These are phyloP conservation scores for Masticophis lateralis DNA, from an alignment of 2,797 vertebrate genomes.

Conservation along the genomic window DNA sequence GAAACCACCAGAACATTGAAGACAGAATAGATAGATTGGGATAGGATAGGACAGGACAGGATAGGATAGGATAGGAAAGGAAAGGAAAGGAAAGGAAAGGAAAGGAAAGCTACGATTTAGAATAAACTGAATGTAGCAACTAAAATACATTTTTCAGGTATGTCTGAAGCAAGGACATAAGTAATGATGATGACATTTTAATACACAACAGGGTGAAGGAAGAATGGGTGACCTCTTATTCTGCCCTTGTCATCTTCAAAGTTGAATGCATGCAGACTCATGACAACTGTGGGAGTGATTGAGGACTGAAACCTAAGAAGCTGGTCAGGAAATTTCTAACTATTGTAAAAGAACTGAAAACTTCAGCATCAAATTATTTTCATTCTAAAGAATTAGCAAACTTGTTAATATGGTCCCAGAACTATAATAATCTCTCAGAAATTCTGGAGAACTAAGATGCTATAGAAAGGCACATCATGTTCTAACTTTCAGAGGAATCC, in stretches of 20 bases:
- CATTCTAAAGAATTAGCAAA: background rate
- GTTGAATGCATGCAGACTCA: background rate
- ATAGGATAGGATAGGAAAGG: too few relatives aligned
- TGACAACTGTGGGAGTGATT: background rate
- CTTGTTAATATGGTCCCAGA: background rate
- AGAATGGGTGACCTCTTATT: background rate
- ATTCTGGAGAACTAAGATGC: background rate
- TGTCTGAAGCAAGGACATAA: background rate
- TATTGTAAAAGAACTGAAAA: background rate
- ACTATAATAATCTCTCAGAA: background rate
- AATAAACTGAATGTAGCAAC: background rate
- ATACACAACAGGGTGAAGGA: background rate
- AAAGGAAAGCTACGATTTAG: background rate
- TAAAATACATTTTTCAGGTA: background rate
- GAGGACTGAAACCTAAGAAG: background rate
- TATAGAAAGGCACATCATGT: background rate
- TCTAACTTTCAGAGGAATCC: background rate
- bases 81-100: too few relatives aligned
- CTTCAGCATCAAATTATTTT: background rate
- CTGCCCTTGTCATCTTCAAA: background rate
- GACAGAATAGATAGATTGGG: background rate
- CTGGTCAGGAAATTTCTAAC: background rate
- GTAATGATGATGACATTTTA: background rate
- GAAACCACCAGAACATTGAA: background rate
- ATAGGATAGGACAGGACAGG: too few relatives aligned